phyloP scores from a whole-genome alignment of 2,113 vertebrate genomes.

The Anguilla rostrata region DNA sequence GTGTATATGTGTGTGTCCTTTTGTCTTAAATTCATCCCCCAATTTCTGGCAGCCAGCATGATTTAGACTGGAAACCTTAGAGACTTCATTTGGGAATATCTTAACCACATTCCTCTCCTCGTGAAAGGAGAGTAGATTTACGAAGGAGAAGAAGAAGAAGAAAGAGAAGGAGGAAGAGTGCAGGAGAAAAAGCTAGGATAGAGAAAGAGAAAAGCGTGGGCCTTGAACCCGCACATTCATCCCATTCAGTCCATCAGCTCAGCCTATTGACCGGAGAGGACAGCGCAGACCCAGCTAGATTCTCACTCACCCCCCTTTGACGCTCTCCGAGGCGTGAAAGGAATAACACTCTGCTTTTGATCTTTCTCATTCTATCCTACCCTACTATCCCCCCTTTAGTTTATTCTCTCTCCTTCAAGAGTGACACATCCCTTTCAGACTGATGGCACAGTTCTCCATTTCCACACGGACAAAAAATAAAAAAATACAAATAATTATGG shows the following conservation, averaged over 20 bases:
- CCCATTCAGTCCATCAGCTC: conserved; percentile 99
- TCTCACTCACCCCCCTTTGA: conserved; percentile 99
- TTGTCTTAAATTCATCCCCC: conserved; percentile 30
- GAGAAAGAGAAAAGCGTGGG: conserved; percentile 79
- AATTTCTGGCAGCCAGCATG: conserved; percentile 58
- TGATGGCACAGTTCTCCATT: conserved; percentile 82
- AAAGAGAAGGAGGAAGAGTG: conserved; percentile 49
- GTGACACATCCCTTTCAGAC: conserved; percentile 93
- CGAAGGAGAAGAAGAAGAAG: conserved; percentile 69
- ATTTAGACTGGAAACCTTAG: conserved; percentile 66
- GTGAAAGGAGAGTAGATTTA: conserved; percentile 52
- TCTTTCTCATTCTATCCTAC: conserved; percentile 65
- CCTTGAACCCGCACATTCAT: conserved; percentile 99
- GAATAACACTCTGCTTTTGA: conserved; percentile 96
- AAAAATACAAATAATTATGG: conserved; percentile 92
- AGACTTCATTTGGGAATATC: conserved; percentile 96
- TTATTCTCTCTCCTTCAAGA: conserved; percentile 75
- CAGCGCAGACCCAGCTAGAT: conserved; percentile 95
- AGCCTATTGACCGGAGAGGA: conserved; percentile 99
- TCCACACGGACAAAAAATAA: conserved; percentile 63
- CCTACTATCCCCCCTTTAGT: conserved; percentile 68
- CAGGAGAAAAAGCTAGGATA: not conserved
- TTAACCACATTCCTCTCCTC: conserved; percentile 86
- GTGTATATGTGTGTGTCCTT: not conserved
- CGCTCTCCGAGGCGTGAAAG: conserved; percentile 99